Base-by-base conservation (phyloP, 2,797 vertebrate species). In the Malacoctenus gilli region DNA sequence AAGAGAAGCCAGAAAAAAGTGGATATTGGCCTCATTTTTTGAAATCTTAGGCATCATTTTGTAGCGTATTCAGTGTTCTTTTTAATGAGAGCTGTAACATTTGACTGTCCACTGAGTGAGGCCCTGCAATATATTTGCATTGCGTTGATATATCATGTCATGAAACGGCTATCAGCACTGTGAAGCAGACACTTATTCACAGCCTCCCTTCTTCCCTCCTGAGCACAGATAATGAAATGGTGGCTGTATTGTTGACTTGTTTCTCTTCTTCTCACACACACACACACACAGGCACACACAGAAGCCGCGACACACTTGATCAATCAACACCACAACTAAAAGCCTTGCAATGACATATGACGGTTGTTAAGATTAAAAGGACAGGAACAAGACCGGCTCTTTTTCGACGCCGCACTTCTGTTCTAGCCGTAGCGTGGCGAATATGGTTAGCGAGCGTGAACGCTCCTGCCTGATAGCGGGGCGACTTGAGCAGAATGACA, bases 401-500 rank as follows among this genome's bases (percentile, higher is more conserved):
- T 72, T 66, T 68, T 77, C 59, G 49, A 71, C 62, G 50, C 38
- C 34, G 39, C 21, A 15, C 30, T 43, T 11, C 31, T 60, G 14
- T 71, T 76, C 44, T 32, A 44, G 55, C 58, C 36, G 12, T 18
- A 51, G 64, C 15, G 22, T 80, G 66, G 66, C 68, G 35, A 78
- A 85, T 68, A 19, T 23, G 16, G 44, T 80, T 76, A 62, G 36
- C 59, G 19, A 37, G 40, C 59, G 38, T 63, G 51, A 63, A 72
- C 47, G 42, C 60, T 60, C 68, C 14, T 30, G 34, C 70, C 64
- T 70, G 63, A 85, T 59, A 43, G 59, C 60, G 52, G 39, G 46
- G 47, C 15, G 58, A 59, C 66, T n/a, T 70, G 79, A 77, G 46
- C 64, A 28, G 69, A 77, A 83, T 80, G 51, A 59, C 56, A 67